phyloP scores from a whole-genome alignment of 2,888 invertebrate species.

The Tribolium freemani region DNA sequence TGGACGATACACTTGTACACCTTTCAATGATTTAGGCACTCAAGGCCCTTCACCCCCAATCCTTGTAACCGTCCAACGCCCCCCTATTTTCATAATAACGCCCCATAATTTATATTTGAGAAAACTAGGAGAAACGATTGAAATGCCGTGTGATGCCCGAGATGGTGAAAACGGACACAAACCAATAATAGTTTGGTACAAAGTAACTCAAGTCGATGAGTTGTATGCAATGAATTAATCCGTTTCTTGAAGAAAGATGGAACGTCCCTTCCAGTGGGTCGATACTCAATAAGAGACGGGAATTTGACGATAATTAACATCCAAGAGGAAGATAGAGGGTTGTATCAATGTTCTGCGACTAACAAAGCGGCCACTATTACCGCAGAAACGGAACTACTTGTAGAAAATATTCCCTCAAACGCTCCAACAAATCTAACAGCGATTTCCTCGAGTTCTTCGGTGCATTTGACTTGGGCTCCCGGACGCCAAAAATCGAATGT shows the following conservation, averaged over 20 bases:
- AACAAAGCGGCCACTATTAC: constrained; percentile 91
- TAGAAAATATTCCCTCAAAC: constrained; percentile 90
- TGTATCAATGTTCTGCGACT: constrained; percentile 85
- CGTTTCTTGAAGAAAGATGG: constrained; percentile 78
- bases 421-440: constrained; percentile 91
- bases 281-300: constrained; percentile 78
- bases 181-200: constrained; percentile 78
- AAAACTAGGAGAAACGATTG: constrained; percentile 83
- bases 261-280: constrained; percentile 76
- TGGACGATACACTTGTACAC: constrained; percentile 91
- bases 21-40: constrained; percentile 90
- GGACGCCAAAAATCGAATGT: constrained; percentile 83
- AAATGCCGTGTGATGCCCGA: constrained; percentile 86
- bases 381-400: constrained; percentile 84
- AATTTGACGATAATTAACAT: constrained; percentile 88
- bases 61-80: constrained; percentile 86
- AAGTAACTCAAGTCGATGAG: constrained; percentile 67
- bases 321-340: constrained; percentile 88
- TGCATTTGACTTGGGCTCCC: constrained; percentile 87
- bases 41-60: constrained; percentile 88
- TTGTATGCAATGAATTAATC: not conserved
- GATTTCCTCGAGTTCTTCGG: constrained; percentile 77
- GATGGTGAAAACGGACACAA: constrained; percentile 77
- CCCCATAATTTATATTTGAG: constrained; percentile 89
- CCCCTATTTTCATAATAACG: constrained; percentile 85